These are phyloP conservation scores for Tetragnatha montana DNA, from an alignment of 2,888 invertebrate genomes.

Conservation along the genomic window DNA sequence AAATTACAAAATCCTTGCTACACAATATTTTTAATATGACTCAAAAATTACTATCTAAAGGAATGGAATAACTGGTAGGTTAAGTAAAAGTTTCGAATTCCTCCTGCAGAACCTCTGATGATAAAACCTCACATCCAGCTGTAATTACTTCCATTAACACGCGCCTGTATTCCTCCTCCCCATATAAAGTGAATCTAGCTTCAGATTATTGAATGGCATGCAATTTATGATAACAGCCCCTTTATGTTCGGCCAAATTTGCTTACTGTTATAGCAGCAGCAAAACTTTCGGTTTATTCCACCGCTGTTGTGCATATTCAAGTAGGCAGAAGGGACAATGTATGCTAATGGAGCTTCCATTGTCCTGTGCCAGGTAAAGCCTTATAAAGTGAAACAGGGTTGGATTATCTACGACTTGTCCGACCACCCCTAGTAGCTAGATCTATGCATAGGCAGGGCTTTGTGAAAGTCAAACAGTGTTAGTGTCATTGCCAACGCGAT, in stretches of 20 bases:
- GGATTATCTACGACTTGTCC: not conserved
- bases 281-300: not conserved
- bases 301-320: not conserved
- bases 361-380: not conserved
- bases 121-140: not conserved
- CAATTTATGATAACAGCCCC: not conserved
- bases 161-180: not conserved
- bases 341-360: not conserved
- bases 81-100: too few relatives aligned
- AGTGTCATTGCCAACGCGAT: not conserved
- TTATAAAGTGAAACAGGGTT: not conserved
- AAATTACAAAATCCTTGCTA: too few relatives aligned
- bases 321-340: not conserved
- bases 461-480: not conserved
- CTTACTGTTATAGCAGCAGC: not conserved
- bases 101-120: too few relatives aligned
- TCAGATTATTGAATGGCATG: not conserved
- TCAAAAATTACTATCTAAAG: too few relatives aligned
- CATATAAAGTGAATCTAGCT: not conserved
- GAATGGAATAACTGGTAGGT: too few relatives aligned
- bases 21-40: too few relatives aligned
- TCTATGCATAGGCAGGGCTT: not conserved
- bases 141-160: not conserved
- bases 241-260: not conserved
- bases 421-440: not conserved